A percentile compares a stretch with the other conserved stretches of the same genome.
phyloP scores from a whole-genome alignment of 2,888 invertebrate genomes.

The Heteromyza rotundicornis region DNA sequence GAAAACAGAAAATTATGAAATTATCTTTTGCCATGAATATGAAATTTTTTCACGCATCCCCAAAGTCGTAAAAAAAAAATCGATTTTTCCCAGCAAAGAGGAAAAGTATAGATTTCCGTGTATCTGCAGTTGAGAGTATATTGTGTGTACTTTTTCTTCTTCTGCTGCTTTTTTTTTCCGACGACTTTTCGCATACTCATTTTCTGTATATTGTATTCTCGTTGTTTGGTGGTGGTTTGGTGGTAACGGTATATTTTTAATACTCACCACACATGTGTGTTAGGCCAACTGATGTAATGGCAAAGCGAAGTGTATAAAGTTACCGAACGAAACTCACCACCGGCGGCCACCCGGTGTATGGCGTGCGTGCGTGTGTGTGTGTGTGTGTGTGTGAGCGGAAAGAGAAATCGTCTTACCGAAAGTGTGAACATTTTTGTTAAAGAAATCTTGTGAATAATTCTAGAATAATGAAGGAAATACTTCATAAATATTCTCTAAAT shows the following conservation, averaged over 20 bases:
- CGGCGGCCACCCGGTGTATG: too few species aligned
- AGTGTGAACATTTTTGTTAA: neutral
- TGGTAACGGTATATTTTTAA: constrained; percentile 6
- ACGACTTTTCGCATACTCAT: constrained; percentile 9
- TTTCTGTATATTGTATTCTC: constrained; percentile 4
- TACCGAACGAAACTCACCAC: too few species aligned
- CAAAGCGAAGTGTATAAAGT: neutral
- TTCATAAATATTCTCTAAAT: too few species aligned
- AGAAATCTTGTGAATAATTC: too few species aligned
- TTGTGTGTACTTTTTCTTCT: constrained; percentile 23
- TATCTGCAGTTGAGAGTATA: constrained; percentile 23
- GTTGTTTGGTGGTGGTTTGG: neutral
- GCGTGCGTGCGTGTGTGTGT: too few species aligned
- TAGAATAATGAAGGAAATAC: too few species aligned
- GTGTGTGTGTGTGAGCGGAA: too few species aligned
- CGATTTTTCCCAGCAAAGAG: constrained; percentile 38
- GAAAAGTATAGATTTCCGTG: constrained; percentile 37
- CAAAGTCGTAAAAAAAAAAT: constrained; percentile 31
- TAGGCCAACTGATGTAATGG: neutral
- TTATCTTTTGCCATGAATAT: constrained; percentile 8
- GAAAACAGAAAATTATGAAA: neutral
- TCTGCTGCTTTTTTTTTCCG: too few species aligned
- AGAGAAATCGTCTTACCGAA: neutral
- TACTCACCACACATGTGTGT: constrained; percentile 2
- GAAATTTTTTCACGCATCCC: constrained; percentile 7